phyloP scores from a whole-genome alignment of 2,888 invertebrate species.

The Drosophila anomelani region DNA sequence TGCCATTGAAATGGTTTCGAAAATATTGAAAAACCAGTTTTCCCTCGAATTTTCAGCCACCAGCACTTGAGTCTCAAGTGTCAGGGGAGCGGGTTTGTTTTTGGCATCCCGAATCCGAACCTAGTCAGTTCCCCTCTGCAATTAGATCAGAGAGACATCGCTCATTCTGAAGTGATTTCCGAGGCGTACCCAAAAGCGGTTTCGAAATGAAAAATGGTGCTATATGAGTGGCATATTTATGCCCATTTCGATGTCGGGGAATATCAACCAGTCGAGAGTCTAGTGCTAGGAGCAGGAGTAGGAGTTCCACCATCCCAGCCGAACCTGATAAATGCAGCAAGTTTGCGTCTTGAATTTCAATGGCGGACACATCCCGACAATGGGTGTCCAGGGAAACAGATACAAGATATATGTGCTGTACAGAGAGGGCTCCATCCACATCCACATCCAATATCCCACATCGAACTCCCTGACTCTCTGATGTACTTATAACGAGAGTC shows the following conservation, averaged over 20 bases:
- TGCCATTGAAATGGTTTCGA: conserved; percentile 49
- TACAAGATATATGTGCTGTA: conserved; percentile 14
- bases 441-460: conserved; percentile 43
- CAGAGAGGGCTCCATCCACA: not conserved
- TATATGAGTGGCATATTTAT: conserved; percentile 65
- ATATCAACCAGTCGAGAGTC: conserved; percentile 46
- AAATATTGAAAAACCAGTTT: conserved; percentile 69
- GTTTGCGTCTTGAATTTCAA: conserved; percentile 82
- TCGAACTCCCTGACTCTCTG: conserved; percentile 54
- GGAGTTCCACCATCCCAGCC: conserved; percentile 31
- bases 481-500: conserved; percentile 76
- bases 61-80: conserved; percentile 70
- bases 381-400: conserved; percentile 66
- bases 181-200: conserved; percentile 56
- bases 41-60: conserved; percentile 50
- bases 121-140: conserved; percentile 39
- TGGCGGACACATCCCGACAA: conserved; percentile 61
- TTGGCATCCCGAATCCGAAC: conserved; percentile 29
- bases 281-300: conserved; percentile 14
- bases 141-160: conserved; percentile 74
- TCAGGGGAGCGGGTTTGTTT: conserved; percentile 35
- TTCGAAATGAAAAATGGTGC: conserved; percentile 67
- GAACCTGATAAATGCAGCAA: conserved; percentile 78
- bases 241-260: conserved; percentile 40
- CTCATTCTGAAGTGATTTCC: conserved; percentile 66